A percentile compares a stretch with the other conserved stretches of the same genome.
Evolutionary conservation across 2,797 vertebrate species (phyloP).

Genomic region (Acestrorhynchus altus): DNA sequence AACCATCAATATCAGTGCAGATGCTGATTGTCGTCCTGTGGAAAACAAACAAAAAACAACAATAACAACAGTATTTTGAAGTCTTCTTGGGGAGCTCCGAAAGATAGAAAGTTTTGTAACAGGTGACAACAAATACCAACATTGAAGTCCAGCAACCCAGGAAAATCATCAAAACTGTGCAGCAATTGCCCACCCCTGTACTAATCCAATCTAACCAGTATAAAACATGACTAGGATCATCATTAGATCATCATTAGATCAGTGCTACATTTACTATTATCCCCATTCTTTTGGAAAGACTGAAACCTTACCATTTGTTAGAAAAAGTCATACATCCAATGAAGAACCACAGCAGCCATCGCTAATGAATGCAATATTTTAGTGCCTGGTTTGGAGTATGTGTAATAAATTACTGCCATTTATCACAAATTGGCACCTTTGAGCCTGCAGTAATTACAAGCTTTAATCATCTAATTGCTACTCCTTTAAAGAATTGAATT

Average conservation of each 20-base stretch:
- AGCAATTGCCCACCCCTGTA: no score
- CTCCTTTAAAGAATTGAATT: constrained; percentile 34
- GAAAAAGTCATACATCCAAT: background rate
- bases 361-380: constrained; percentile 30
- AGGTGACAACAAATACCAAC: no score
- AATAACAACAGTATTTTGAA: no score
- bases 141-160: no score
- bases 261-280: no score
- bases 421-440: constrained; percentile 41
- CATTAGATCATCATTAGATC: background rate
- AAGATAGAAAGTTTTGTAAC: no score
- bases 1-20: no score
- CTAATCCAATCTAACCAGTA: no score
- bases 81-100: no score
- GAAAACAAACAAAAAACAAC: no score
- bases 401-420: constrained; percentile 48
- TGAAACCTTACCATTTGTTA: background rate
- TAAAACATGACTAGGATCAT: background rate
- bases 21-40: no score
- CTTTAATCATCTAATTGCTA: constrained; percentile 54
- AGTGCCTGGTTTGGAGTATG: constrained; percentile 24
- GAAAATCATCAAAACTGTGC: no score
- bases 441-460: constrained; percentile 44
- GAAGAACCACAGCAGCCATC: constrained; percentile 10
- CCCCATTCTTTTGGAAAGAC: background rate